Evolutionary conservation across 2,113 vertebrate genomes (phyloP), one percentile per base, ranked within the genome.

Genomic region (Myxocyprinus asiaticus): DNA sequence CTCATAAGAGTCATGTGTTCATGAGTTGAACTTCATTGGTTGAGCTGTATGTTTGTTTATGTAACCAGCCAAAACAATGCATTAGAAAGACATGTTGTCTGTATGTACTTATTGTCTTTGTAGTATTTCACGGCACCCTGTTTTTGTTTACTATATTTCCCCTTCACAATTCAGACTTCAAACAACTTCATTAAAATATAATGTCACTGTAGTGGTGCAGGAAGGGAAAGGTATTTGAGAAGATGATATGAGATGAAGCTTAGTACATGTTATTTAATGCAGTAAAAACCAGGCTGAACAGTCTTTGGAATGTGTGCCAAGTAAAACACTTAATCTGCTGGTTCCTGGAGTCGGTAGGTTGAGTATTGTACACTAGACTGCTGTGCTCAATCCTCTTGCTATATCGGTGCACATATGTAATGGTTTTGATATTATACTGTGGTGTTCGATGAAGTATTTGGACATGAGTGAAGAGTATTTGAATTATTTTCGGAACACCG

Each of bases 401-500:
- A 59, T 59, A 17, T 61, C 6, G 42, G 56, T 47, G 43, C 55
- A 15, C 14, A 42, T 42, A 1, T 12, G 22, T 69, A 59, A 48
- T 22, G 9, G 6, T 12, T 67, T 15, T 77, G 61, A 71, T n/a
- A 70, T 68, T 74, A 17, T 67, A 65, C 22, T 33, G 22, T 33
- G 22, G 22, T 33, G 22, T 33, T 33, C 22, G 64, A 33, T 3
- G 22, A n/a, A 14, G 67, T 76, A 75, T 76, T 83, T 47, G 56
- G 63, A n/a, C 58, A 66, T 14, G 55, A 53, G 14, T 11, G 11
- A 73, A 0, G 64, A 71, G 67, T 67, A 78, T 68, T 67, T 71
- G 15, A 74, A 80, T 71, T 77, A 82, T 83, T 77, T 79, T 76
- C 44, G 66, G 80, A 67, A 42, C 15, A 62, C 59, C 15, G 7